phyloP scores from a whole-genome alignment of 2,888 invertebrate species.

The Platycheirus rosarum region DNA sequence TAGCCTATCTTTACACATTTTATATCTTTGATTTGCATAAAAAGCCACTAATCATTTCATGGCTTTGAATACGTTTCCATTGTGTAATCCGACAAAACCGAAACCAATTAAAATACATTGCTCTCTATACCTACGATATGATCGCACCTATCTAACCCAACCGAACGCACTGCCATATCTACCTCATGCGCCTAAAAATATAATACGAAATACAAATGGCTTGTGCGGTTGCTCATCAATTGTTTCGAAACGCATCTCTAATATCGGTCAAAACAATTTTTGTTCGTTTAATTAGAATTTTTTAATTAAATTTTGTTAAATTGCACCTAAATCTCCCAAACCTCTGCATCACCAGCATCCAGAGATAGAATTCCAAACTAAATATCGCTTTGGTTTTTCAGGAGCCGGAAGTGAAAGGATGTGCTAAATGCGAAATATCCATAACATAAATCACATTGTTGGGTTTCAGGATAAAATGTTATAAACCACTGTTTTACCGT shows the following conservation, averaged over 20 bases:
- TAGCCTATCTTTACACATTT: conserved; percentile 15
- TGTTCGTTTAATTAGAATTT: conserved; percentile 60
- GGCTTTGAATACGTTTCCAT: conserved; percentile 39
- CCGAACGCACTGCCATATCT: neutral
- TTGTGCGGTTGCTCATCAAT: conserved; percentile 64
- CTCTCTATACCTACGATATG: conserved; percentile 35
- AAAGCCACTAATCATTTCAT: conserved; percentile 44
- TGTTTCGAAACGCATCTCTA: conserved; percentile 34
- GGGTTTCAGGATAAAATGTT: conserved; percentile 38
- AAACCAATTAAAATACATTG: conserved; percentile 72
- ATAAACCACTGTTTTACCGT: conserved; percentile 5
- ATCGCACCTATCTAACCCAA: neutral
- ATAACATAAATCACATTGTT: conserved; percentile 68
- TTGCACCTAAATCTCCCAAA: conserved; percentile 25
- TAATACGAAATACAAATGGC: conserved; percentile 52
- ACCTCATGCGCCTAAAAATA: conserved; percentile 10
- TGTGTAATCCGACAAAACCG: conserved; percentile 66
- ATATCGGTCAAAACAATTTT: conserved; percentile 53
- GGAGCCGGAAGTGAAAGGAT: neutral
- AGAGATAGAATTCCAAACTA: conserved; percentile 43
- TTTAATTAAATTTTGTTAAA: conserved; percentile 71
- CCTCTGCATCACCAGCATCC: neutral
- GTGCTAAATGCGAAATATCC: conserved; percentile 32
- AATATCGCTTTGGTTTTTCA: conserved; percentile 4
- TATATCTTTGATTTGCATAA: conserved; percentile 57